Evolutionary conservation across 2,888 invertebrate genomes (phyloP).

Genomic region (Eupithecia vulgata): DNA sequence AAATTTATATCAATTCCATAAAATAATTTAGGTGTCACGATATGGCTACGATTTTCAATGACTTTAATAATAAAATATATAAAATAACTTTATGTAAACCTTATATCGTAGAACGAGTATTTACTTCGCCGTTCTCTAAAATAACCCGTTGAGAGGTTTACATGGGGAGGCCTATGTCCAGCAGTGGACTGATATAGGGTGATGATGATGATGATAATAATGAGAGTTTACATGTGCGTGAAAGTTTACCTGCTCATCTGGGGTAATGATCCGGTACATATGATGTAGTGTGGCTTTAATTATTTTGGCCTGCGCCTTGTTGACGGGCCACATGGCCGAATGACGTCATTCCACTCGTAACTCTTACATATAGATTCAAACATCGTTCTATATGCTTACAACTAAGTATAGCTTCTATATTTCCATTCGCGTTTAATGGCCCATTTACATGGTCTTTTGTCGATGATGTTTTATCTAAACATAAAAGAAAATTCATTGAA

Average conservation of each 20-base stretch:
- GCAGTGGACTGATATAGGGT: no score
- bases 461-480: neutral
- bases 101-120: neutral
- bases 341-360: constrained; percentile 53
- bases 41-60: neutral
- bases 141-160: no score
- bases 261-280: constrained; percentile 31
- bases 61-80: neutral
- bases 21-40: neutral
- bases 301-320: constrained; percentile 59
- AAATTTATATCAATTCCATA: neutral
- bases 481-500: no score
- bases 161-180: no score
- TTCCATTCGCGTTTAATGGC: neutral
- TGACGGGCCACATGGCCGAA: constrained; percentile 60
- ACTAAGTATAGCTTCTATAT: neutral
- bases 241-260: neutral
- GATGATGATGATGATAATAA: no score
- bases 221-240: neutral
- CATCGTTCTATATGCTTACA: constrained; percentile 10
- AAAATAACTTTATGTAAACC: neutral
- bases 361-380: neutral
- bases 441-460: neutral
- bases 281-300: constrained; percentile 47
- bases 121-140: neutral